phyloP scores from a whole-genome alignment of 2,113 vertebrate species.

The Geothlypis trichas region DNA sequence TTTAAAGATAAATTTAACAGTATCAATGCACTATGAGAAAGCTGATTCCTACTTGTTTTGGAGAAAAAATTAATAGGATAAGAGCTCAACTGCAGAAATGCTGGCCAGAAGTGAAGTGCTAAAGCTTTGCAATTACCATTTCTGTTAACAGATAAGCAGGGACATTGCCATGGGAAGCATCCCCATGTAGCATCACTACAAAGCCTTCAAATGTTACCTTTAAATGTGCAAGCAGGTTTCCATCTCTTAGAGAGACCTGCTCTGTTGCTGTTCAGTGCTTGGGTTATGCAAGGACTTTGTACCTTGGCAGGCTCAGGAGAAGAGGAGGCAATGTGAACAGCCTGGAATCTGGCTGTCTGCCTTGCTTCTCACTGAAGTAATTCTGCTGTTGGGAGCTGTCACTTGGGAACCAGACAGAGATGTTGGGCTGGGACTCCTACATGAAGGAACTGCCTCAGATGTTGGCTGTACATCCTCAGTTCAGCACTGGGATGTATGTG shows the following conservation, averaged over 20 bases:
- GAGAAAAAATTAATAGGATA: background rate
- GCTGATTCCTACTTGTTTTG: background rate
- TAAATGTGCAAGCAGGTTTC: background rate
- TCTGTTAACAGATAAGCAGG: background rate
- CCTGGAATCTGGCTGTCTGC: slow-evolving; percentile 53
- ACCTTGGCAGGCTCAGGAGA: slow-evolving; percentile 35
- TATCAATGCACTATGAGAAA: background rate
- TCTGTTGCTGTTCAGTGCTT: background rate
- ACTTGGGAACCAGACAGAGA: slow-evolving; percentile 50
- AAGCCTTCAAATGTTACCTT: background rate
- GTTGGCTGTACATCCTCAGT: background rate
- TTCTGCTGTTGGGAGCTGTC: slow-evolving; percentile 5
- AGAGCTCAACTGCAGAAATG: background rate
- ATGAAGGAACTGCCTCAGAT: background rate
- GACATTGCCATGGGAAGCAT: background rate
- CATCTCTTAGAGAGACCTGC: background rate
- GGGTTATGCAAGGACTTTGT: slow-evolving; percentile 57
- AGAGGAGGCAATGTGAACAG: slow-evolving; percentile 23
- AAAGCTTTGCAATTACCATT: background rate
- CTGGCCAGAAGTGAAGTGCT: background rate
- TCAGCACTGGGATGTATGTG: background rate
- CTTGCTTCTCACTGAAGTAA: background rate
- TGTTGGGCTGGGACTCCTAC: background rate
- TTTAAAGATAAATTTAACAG: background rate
- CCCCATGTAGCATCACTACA: background rate